Conservation (phyloP, 2,797 vertebrate genomes). For the Cheirogaleus major region DNA sequence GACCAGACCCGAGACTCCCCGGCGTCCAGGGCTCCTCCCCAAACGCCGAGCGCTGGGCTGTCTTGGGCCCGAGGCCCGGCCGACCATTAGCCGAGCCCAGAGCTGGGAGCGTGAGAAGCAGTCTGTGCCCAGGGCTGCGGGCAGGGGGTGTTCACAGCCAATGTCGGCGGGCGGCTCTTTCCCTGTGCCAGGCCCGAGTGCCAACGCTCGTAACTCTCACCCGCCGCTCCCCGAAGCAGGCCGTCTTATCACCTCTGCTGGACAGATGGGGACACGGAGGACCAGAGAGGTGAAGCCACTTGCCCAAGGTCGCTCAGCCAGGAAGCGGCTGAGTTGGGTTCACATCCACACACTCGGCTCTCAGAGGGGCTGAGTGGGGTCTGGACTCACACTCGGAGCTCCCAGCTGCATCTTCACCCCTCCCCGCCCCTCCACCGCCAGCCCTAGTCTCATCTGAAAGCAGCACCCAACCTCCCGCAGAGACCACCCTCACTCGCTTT, state of each 20-base stretch:
- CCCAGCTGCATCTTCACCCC: rapidly evolving
- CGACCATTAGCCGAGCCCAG: not conserved
- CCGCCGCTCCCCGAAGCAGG: rapidly evolving
- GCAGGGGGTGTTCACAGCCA: too few relatives aligned
- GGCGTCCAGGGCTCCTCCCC: not conserved
- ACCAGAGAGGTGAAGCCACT: not conserved
- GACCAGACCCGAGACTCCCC: not conserved
- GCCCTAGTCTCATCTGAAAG: not conserved
- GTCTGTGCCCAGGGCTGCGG: rapidly evolving
- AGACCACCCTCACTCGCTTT: not conserved
- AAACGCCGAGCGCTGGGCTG: not conserved
- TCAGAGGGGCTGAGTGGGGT: rapidly evolving
- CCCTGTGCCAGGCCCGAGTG: not conserved
- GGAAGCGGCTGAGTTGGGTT: not conserved
- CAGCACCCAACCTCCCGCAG: rapidly evolving
- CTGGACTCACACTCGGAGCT: rapidly evolving
- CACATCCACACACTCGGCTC: too few relatives aligned
- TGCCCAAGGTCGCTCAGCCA: not conserved
- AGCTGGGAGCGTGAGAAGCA: too few relatives aligned
- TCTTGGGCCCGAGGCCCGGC: not conserved
- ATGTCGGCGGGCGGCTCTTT: not conserved
- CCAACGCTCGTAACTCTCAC: not conserved
- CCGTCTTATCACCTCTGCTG: rapidly evolving
- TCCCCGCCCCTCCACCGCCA: rapidly evolving
- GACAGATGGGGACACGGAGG: not conserved